Percentiles rank a stretch among this genome's conserved stretches.
Evolutionary conservation across 2,888 invertebrate species (phyloP).

Genomic region (Ectemnius cavifrons): DNA sequence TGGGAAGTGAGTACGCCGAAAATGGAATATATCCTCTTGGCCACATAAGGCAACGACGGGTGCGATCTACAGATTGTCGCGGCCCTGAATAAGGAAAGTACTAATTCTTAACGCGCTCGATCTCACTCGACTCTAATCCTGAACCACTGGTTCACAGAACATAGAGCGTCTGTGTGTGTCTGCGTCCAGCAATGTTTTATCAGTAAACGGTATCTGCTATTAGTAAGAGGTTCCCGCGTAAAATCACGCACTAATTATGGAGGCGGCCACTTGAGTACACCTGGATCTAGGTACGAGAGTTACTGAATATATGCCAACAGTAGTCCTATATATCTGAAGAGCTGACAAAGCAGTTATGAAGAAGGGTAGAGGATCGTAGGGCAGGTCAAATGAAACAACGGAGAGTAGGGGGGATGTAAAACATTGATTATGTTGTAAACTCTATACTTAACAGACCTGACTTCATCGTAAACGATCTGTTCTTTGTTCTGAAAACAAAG

Average conservation of each 20-base stretch:
- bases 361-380: constrained; percentile 22
- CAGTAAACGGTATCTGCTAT: neutral
- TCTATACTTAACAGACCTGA: constrained; percentile 24
- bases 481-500: constrained; percentile 28
- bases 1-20: no score
- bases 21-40: no score
- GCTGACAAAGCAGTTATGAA: constrained; percentile 15
- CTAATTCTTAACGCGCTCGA: no score
- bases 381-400: constrained; percentile 31
- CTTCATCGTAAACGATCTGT: constrained; percentile 16
- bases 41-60: no score
- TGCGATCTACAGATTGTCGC: no score
- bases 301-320: no score
- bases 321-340: neutral
- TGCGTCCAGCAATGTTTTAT: no score
- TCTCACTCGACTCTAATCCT: no score
- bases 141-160: no score
- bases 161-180: no score
- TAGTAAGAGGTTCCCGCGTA: neutral
- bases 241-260: neutral
- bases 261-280: neutral
- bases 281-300: no score
- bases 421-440: constrained; percentile 65
- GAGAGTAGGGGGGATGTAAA: constrained; percentile 50
- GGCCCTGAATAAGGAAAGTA: no score